Evolutionary conservation across 2,888 invertebrate genomes (phyloP), one percentile per base, ranked within the genome.

Genomic region (Gryllus longicercus): DNA sequence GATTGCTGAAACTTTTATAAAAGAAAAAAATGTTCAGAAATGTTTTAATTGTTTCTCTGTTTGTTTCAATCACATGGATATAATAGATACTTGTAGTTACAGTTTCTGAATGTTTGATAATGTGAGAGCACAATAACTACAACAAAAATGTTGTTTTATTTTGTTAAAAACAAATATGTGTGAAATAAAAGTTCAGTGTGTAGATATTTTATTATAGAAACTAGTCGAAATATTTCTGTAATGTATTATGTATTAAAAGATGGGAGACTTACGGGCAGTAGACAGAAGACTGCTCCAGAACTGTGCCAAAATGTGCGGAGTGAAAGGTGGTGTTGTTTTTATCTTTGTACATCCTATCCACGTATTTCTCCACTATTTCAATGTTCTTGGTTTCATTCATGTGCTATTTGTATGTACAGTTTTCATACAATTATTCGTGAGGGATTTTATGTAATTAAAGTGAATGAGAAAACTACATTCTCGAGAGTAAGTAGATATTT

Each of bases 81-180:
- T 16, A 51, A 51, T 81, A 78, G 77, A 81, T 79, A 81, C 51
- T 76, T 78, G 78, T 50, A 75, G 78, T 78, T 75, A 79, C 25
- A 79, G 38, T 75, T 63, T 81, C 77, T 80, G 79, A 79, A 80
- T 79, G 79, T 79, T 82, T 80, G 78, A 78, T 76, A 74, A 82
- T 82, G 81, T 82, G 82, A 79, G 78, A 81, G 82, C 82, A 82
- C 82, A 82, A 81, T 82, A 82, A 82, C 74, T 75, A 63, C 63
- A 63, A 63, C 63, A 63, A 63, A 63, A 38, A 63, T 12, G 63
- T 78, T 80, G 74, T 81, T 80, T 81, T 80, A 77, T 80, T 81
- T 80, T 80, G 80, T 81, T 80, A 79, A 79, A 25, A 80, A 63
- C 51, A 63, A 51, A 63, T 25, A 77, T n/a, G 79, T 75, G 80